These are phyloP conservation scores for Neodiprion pinetum DNA, from an alignment of 1,140 invertebrate genomes.

Conservation along the genomic window DNA sequence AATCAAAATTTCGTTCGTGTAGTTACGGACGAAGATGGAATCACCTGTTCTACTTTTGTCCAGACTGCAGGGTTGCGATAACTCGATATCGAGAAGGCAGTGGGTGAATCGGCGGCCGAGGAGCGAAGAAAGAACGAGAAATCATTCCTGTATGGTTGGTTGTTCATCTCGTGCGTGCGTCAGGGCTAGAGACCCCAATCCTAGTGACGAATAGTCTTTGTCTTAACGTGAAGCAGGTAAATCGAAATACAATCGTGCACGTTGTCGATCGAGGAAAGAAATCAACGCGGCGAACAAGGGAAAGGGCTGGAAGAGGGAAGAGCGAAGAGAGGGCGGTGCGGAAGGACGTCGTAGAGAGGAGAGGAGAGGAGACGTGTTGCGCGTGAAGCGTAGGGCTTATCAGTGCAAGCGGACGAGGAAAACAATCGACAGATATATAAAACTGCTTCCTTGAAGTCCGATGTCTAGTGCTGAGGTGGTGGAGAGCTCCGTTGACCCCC, in stretches of 20 bases:
- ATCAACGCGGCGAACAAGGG: neutral
- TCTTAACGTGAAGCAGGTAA: neutral
- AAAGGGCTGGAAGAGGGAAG: neutral
- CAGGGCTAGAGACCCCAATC: no score
- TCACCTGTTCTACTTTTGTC: no score
- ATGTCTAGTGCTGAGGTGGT: conserved; percentile 87
- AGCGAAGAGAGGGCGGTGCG: neutral
- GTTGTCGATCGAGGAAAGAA: neutral
- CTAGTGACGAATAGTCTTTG: no score
- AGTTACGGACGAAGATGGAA: no score
- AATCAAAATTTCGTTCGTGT: no score
- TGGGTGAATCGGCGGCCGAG: neutral
- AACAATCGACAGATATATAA: conserved; percentile 21
- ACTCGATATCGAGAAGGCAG: conserved; percentile 7
- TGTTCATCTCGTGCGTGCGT: neutral
- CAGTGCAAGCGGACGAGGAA: neutral
- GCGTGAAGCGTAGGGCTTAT: neutral
- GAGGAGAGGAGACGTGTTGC: conserved; percentile 1
- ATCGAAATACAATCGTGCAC: neutral
- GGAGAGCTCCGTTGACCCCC: conserved; percentile 84
- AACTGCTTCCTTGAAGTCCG: conserved; percentile 67
- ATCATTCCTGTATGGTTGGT: conserved; percentile 12
- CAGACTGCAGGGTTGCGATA: neutral
- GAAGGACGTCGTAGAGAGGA: neutral
- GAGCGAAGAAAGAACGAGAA: conserved; percentile 8